phyloP scores from a whole-genome alignment of 2,113 vertebrate species.

The Sminthopsis crassicaudata region DNA sequence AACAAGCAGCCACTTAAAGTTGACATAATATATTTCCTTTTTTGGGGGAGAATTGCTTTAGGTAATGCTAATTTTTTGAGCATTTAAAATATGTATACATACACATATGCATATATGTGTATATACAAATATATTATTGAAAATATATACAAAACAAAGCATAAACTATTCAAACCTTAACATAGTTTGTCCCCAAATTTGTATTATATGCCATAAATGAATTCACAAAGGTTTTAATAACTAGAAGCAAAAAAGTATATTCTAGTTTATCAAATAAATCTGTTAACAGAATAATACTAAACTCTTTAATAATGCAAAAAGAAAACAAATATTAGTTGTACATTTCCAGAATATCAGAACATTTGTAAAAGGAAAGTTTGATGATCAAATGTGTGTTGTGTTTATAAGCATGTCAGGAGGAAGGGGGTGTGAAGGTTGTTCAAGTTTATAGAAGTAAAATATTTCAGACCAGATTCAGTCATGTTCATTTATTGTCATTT shows the following conservation, averaged over 20 bases:
- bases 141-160: slow-evolving; percentile 26
- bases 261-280: background rate
- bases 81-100: slow-evolving; percentile 39
- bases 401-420: background rate
- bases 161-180: slow-evolving; percentile 4
- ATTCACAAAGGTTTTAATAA: background rate
- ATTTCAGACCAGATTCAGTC: background rate
- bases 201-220: slow-evolving; percentile 18
- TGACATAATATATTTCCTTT: background rate
- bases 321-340: background rate
- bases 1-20: background rate
- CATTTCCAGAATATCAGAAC: slow-evolving; percentile 17
- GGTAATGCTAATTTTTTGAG: slow-evolving; percentile 25
- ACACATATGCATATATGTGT: too few species aligned
- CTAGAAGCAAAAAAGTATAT: background rate
- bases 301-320: slow-evolving; percentile 53
- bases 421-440: background rate
- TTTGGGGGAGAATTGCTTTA: slow-evolving; percentile 18
- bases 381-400: background rate
- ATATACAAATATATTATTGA: background rate
- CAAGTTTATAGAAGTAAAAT: background rate
- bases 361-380: slow-evolving; percentile 7
- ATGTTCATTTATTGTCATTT: background rate
- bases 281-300: background rate
- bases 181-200: slow-evolving; percentile 19